Evolutionary conservation across 2,113 vertebrate species (phyloP).

Genomic region (Leucopsar rothschildi): DNA sequence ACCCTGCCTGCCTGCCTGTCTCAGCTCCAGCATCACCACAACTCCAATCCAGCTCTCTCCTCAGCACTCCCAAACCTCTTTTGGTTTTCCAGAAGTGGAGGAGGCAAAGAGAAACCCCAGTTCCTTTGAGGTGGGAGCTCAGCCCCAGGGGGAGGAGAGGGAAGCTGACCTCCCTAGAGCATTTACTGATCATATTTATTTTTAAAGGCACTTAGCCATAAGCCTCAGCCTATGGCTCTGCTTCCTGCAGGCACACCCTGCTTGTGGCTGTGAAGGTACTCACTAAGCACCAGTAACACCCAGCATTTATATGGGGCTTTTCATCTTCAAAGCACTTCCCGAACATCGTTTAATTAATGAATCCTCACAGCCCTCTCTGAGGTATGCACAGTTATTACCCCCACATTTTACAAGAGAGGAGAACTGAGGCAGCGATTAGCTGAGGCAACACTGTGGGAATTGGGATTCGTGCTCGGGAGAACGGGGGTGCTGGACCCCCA

Average conservation of each 20-base stretch:
- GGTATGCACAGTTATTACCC: constrained; percentile 56
- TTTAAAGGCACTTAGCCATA: constrained; percentile 50
- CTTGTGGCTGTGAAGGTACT: constrained; percentile 61
- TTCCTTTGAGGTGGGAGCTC: constrained; percentile 40
- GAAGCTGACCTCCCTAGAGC: constrained; percentile 32
- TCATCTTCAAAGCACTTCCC: constrained; percentile 69
- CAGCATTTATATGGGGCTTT: constrained; percentile 66
- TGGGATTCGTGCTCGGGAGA: not conserved
- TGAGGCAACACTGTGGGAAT: constrained; percentile 60
- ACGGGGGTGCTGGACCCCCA: not conserved
- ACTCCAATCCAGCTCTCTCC: not conserved
- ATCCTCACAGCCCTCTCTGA: constrained; percentile 58
- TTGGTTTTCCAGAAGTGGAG: not conserved
- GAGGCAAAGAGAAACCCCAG: not conserved
- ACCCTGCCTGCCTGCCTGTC: not conserved
- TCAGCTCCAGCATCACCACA: not conserved
- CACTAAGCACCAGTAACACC: constrained; percentile 66
- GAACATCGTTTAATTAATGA: constrained; percentile 61
- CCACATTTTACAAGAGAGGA: constrained; percentile 60
- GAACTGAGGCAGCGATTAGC: constrained; percentile 60
- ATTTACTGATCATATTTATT: constrained; percentile 41
- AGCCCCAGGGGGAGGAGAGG: not conserved
- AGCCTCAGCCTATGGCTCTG: constrained; percentile 53
- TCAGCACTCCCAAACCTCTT: not conserved
- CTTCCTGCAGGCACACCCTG: constrained; percentile 63